Conservation (phyloP, 2,113 vertebrate genomes). For the Apeltes quadracus region DNA sequence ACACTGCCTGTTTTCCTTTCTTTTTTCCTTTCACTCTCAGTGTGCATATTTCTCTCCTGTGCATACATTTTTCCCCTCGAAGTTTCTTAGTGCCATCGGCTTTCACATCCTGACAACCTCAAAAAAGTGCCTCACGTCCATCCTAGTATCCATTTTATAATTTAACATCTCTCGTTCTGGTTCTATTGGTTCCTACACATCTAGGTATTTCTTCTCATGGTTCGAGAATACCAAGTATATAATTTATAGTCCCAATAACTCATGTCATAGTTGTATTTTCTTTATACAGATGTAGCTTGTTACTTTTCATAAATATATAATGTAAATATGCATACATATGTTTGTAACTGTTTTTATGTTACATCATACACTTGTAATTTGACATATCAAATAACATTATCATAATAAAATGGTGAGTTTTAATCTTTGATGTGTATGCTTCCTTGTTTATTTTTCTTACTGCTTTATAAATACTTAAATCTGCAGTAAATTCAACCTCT, state of each 20-base stretch:
- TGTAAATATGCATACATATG: conserved; percentile 95
- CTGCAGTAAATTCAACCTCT: not conserved
- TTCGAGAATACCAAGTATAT: conserved; percentile 86
- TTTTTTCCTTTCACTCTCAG: conserved; percentile 54
- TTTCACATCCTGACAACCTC: conserved; percentile 87
- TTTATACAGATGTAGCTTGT: conserved; percentile 88
- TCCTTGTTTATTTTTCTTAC: conserved; percentile 20
- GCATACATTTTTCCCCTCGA: conserved; percentile 49
- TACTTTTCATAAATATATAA: conserved; percentile 91
- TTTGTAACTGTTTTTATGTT: conserved; percentile 96
- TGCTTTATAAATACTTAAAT: not conserved
- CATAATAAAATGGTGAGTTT: conserved; percentile 91
- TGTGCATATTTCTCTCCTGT: conserved; percentile 62
- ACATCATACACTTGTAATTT: conserved; percentile 93
- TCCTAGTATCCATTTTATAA: conserved; percentile 87
- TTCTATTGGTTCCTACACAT: conserved; percentile 80
- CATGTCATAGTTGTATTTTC: conserved; percentile 89
- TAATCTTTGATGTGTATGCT: conserved; percentile 72
- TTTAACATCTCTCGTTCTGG: conserved; percentile 85
- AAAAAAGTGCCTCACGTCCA: conserved; percentile 95
- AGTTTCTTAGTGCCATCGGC: conserved; percentile 80
- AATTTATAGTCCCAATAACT: conserved; percentile 89
- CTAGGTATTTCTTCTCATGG: conserved; percentile 80
- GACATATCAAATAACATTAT: conserved; percentile 90
- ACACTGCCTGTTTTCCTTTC: conserved; percentile 80